A percentile compares a stretch with the other conserved stretches of the same genome.
phyloP scores from a whole-genome alignment of 64 coral and sea anemone genomes.

The Hydrozoanthus tunicans region DNA sequence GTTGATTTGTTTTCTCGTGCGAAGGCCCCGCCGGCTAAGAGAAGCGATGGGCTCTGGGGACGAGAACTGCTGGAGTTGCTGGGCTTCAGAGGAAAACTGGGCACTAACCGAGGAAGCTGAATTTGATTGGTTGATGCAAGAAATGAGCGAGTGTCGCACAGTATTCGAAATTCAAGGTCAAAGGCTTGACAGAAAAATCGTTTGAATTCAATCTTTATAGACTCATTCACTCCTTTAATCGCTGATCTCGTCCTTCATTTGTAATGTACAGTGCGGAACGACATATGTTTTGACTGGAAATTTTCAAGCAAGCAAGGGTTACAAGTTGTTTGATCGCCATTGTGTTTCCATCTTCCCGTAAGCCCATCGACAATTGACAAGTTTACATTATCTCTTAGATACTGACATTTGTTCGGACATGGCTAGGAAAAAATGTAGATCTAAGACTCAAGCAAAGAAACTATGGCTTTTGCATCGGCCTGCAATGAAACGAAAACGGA shows the following conservation, averaged over 20 bases:
- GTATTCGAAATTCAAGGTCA: slow-evolving; percentile 8
- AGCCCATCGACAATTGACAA: background rate
- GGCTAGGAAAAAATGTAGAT: slow-evolving; percentile 29
- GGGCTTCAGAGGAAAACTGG: background rate
- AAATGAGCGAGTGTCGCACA: slow-evolving; percentile 21
- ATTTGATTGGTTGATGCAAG: slow-evolving; percentile 37
- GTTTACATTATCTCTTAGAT: background rate
- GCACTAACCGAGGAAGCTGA: background rate
- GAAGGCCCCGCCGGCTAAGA: background rate
- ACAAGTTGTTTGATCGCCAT: background rate
- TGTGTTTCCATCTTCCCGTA: background rate
- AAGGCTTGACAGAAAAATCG: too few relatives aligned
- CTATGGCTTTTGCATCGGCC: slow-evolving; percentile 56
- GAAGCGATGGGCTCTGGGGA: background rate
- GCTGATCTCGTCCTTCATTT: background rate
- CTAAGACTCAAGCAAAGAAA: slow-evolving; percentile 41
- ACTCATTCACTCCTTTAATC: background rate
- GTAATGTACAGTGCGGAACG: background rate
- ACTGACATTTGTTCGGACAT: background rate
- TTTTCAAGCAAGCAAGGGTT: background rate
- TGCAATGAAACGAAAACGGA: slow-evolving; percentile 42
- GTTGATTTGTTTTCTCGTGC: background rate
- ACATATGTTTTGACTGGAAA: background rate
- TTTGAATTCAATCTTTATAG: background rate
- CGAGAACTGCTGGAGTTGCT: background rate